phyloP scores from a whole-genome alignment of 2,797 vertebrate species.

The Enteromius viviparus region DNA sequence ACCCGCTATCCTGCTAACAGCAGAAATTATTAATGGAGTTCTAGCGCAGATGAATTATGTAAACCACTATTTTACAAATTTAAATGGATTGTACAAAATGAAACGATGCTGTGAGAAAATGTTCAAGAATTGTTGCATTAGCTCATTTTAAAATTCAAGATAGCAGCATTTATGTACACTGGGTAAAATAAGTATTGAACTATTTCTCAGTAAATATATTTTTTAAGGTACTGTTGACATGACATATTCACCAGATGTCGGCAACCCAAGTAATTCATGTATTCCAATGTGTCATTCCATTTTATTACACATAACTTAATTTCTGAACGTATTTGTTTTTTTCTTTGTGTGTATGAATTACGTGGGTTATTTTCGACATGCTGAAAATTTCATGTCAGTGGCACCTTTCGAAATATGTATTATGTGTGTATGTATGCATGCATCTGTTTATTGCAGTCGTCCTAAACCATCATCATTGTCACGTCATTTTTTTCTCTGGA shows the following conservation, averaged over 20 bases:
- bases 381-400: background rate
- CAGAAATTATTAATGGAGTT: constrained; percentile 5
- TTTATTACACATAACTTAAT: background rate
- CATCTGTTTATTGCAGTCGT: background rate
- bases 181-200: too few species aligned
- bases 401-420: background rate
- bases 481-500: too few species aligned
- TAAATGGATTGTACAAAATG: background rate
- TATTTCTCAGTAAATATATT: too few species aligned
- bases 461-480: background rate
- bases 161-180: background rate
- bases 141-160: background rate
- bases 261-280: too few species aligned
- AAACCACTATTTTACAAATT: background rate
- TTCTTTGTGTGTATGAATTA: background rate
- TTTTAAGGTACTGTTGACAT: too few species aligned
- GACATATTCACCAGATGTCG: too few species aligned
- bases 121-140: background rate
- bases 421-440: background rate
- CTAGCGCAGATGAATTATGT: background rate
- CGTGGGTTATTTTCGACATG: background rate
- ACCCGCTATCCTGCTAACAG: background rate
- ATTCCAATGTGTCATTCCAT: background rate
- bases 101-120: background rate
- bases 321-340: background rate